Evolutionary conservation across 2,888 invertebrate species (phyloP).

Genomic region (Sarcophaga subvicina): DNA sequence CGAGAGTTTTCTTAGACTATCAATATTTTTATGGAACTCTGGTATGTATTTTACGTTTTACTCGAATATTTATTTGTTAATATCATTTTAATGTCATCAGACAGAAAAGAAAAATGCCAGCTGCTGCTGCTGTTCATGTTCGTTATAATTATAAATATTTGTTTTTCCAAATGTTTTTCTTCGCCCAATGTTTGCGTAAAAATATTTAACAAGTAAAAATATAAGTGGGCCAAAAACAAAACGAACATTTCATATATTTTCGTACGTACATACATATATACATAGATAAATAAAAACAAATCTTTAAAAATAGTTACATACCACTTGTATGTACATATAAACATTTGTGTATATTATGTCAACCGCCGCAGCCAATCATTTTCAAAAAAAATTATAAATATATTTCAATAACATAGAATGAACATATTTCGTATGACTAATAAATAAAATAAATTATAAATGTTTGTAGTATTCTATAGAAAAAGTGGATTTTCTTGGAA

Average conservation of each 20-base stretch:
- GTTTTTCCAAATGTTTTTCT: slow-evolving; percentile 20
- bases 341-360: slow-evolving; percentile 10
- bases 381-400: background rate
- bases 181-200: background rate
- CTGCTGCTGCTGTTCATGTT: too few species aligned
- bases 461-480: too few species aligned
- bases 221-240: background rate
- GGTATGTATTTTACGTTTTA: too few species aligned
- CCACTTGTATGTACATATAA: background rate
- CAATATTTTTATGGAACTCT: too few species aligned
- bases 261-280: background rate
- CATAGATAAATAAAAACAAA: slow-evolving; percentile 5
- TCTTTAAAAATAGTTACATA: slow-evolving; percentile 1
- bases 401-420: background rate
- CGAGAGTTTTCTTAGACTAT: too few species aligned
- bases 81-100: too few species aligned
- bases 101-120: too few species aligned
- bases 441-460: background rate
- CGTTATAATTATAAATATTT: background rate
- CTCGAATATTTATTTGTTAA: too few species aligned
- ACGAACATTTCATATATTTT: background rate
- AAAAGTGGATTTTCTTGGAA: too few species aligned
- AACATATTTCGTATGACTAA: background rate
- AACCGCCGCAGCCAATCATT: background rate
- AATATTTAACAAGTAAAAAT: background rate